Base-by-base conservation (phyloP, 2,113 vertebrate species). In the Formicarius rufipectus region DNA sequence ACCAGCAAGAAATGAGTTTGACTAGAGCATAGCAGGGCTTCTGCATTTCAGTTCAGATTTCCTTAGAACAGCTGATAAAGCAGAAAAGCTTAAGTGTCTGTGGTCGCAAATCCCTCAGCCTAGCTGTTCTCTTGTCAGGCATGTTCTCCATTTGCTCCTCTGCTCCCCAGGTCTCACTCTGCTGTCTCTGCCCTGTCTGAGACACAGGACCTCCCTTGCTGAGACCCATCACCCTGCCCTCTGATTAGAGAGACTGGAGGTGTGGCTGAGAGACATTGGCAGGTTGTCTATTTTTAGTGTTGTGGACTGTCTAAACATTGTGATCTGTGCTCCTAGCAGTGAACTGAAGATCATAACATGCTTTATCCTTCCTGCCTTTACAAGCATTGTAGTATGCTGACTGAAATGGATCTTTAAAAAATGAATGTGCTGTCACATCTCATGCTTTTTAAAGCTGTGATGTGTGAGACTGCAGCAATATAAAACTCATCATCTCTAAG, bases 81-180 rank as follows among this genome's bases (percentile, higher is more conserved):
- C 45, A 86, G 63, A 39, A 60, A 72, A 92, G 14, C 21, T 79
- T 52, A n/a, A 90, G 7, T 3, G 7, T 24, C n/a, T 22, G 12
- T 52, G 31, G 52, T 31, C 0, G 0, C 31, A 35, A 45, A 18
- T 33, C 30, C 44, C 24, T n/a, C 2, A 1, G 45, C 30, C 23
- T 9, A 59, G 77, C 23, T 84, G 50, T 69, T 30, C 44, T 42
- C 13, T n/a, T 58, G 0, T 58, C 0, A 2, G 42, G 7, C 10
- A 3, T 0, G 0, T 9, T 91, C 45, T 81, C 27, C 31, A 4
- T 89, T 73, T 67, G 17, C 22, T 52, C 10, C n/a, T 79, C n/a
- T 74, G 67, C 23, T 77, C 8, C 31, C 42, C 5, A 23, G 25
- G 19, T 18, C 19, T 73, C 58, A 14, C 13, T 59, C 21, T 87